Base-by-base conservation (phyloP, 1,140 invertebrate species). In the Araneus ventricosus region DNA sequence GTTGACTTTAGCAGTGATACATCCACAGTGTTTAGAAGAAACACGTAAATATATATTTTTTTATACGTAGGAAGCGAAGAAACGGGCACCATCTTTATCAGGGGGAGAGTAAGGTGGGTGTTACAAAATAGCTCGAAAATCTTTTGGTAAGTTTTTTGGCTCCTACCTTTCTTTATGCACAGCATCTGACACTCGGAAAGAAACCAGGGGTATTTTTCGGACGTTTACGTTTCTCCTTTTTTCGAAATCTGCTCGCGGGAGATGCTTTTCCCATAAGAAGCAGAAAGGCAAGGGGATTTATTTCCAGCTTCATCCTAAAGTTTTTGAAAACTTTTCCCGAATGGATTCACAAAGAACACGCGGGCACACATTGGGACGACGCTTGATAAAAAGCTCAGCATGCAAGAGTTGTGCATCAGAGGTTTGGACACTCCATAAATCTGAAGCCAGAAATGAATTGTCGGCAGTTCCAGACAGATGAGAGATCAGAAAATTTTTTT, bases 1-100 rank as follows among this genome's bases (percentile, higher is more conserved):
- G 84, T 86, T 86, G 84, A 86, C 84, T 86, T 86, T 61, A 37
- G 30, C 34, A 86, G 27, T 61, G 57, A 86, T 86, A 86, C 84
- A 86, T 61, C 84, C 45, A 57, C 57, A 27, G 45, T 57, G 52
- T 86, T 86, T 59, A 86, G 52, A 61, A 63, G 57, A 57, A 57
- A 61, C 84, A 86, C 84, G 57, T 57, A 86, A 86, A 86, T 86
- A 86, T 59, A 86, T 86, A 22, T 86, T 52, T 52, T 52, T 52
- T 52, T 14, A 52, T 52, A 52, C 45, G 17, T 52, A 52, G 45
- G 17, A 52, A 52, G 17, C 10, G 45, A 52, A 52, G 45, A 52
- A 52, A 52, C 45, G 10, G 45, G 45, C 45, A 52, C 10, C 45
- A 52, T 52, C 45, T 52, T 52, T 52, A 52, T 61, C 39, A n/a